A percentile compares a stretch with the other conserved stretches of the same genome.
These are phyloP conservation scores for Limnephilus auricula DNA, from an alignment of 2,888 invertebrate genomes.

Conservation along the genomic window DNA sequence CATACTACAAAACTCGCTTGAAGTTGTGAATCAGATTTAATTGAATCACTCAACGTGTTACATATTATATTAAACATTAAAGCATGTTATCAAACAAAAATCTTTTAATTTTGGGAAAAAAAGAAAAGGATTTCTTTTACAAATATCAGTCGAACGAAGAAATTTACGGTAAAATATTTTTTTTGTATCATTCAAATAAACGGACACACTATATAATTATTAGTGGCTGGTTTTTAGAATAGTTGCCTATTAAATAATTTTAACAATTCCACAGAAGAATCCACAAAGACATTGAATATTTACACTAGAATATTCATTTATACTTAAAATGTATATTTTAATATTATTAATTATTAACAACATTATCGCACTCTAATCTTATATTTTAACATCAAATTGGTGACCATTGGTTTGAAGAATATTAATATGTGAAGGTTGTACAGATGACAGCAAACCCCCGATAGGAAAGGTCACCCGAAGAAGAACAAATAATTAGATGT, in stretches of 20 bases:
- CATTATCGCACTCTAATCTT: background rate
- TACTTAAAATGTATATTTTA: too few relatives aligned
- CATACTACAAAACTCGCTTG: too few relatives aligned
- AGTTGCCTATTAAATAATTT: background rate
- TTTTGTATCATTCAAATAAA: too few relatives aligned
- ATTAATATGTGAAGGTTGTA: background rate
- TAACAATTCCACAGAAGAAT: background rate
- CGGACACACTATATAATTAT: too few relatives aligned
- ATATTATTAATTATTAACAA: too few relatives aligned
- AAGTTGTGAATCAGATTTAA: background rate
- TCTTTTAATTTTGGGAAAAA: too few relatives aligned
- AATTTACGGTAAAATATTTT: background rate
- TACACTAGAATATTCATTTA: too few relatives aligned
- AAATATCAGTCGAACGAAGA: background rate
- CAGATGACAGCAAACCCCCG: too few relatives aligned
- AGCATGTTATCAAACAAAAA: too few relatives aligned
- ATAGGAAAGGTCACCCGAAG: too few relatives aligned
- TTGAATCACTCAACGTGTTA: background rate
- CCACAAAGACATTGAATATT: background rate
- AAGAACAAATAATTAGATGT: too few relatives aligned
- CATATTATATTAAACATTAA: background rate
- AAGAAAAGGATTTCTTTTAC: too few relatives aligned
- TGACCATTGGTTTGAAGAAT: background rate
- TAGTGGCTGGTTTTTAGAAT: background rate
- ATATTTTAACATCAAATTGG: background rate